Base-by-base conservation (phyloP, 2,113 vertebrate species). In the Sarotherodon lohbergeri region DNA sequence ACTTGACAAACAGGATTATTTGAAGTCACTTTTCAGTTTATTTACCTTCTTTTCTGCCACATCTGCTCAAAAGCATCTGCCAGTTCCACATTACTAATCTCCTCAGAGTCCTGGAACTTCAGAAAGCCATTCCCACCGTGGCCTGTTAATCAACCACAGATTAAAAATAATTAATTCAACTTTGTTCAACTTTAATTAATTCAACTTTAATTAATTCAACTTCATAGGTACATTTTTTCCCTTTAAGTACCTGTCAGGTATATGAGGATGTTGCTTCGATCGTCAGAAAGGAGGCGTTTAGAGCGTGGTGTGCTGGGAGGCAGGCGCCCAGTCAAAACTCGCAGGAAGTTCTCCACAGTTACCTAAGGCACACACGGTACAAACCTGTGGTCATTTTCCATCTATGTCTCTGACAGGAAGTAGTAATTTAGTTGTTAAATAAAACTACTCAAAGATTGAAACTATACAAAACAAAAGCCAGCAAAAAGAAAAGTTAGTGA, bases 71-170 rank as follows among this genome's bases (percentile, higher is more conserved):
- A 99, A 13, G 98, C 99, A 88, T 99, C 99, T 2, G 98, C 99
- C 90, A 99, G 97, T 85, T 99, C 98, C 92, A 99, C 98, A 66
- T 99, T 99, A 87, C 98, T 99, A 80, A 99, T 99, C 97, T 99
- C 99, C 96, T 99, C 99, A 13, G 98, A 99, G 96, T 99, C 99
- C 92, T 99, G 99, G 95, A 99, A 99, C 96, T 99, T 99, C 90
- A 99, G 95, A 89, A 99, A 99, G 66, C 99, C 99, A 78, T 99
- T 99, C 83, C 99, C 98, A 17, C 98, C 98, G 7, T 99, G 99
- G 76, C 98, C 98, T 99, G 90, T 79, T 22, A 57, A 52, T 66
- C 10, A 71, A 22, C 86, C 63, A 87, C 27, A 61, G 5, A 8
- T 29, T 2, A 57, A 84, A 5, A 81, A 88, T 86, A 46, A 86